A percentile compares a stretch with the other conserved stretches of the same genome.
Evolutionary conservation across 2,797 vertebrate genomes (phyloP).

Genomic region (Melanotaenia trifasciata): DNA sequence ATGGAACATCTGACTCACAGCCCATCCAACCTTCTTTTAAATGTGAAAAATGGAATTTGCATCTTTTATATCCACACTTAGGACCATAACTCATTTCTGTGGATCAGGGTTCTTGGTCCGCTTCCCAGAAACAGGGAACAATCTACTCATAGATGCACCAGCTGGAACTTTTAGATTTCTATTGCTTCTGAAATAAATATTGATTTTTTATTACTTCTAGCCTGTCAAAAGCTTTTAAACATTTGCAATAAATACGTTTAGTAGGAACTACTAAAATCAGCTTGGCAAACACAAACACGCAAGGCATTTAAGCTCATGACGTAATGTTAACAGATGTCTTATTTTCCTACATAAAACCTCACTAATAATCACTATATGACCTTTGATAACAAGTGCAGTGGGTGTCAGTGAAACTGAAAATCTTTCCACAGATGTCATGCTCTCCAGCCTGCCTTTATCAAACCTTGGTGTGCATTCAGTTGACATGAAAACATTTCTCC

Average conservation of each 20-base stretch:
- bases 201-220: constrained; percentile 35
- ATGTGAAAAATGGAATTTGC: constrained; percentile 10
- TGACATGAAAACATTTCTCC: constrained; percentile 1
- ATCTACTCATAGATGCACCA: constrained; percentile 46
- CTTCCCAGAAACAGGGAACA: constrained; percentile 56
- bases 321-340: constrained; percentile 2
- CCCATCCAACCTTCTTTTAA: background rate
- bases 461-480: background rate
- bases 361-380: background rate
- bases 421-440: background rate
- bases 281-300: background rate
- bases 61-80: constrained; percentile 29
- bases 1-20: constrained; percentile 4
- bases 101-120: constrained; percentile 37
- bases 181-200: constrained; percentile 39
- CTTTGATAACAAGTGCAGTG: constrained; percentile 7
- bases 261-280: background rate
- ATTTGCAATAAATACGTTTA: constrained; percentile 15
- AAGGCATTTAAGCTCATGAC: background rate
- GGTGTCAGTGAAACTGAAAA: background rate
- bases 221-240: constrained; percentile 13
- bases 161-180: constrained; percentile 31
- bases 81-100: constrained; percentile 48
- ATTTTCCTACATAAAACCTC: background rate
- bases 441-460: background rate